phyloP scores from a whole-genome alignment of 2,888 invertebrate genomes.

The Xanthostigma xanthostigma region DNA sequence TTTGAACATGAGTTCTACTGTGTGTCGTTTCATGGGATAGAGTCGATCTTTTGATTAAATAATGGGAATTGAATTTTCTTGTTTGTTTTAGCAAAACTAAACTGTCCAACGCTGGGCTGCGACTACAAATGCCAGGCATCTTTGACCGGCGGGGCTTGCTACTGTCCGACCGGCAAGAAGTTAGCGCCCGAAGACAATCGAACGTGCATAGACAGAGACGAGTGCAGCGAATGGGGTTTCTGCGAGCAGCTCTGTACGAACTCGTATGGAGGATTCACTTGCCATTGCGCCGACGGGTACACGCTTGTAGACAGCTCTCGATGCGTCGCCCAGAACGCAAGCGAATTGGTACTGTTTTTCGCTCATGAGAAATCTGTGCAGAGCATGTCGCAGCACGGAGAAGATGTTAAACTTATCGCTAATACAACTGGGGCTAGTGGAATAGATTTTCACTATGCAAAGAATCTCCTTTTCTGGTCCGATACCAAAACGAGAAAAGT shows the following conservation, averaged over 20 bases:
- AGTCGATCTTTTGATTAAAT: background rate
- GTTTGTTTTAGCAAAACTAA: constrained; percentile 47
- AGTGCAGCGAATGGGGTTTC: constrained; percentile 82
- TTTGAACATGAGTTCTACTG: too few species aligned
- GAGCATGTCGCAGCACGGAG: constrained; percentile 52
- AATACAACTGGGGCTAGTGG: constrained; percentile 78
- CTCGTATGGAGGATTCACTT: constrained; percentile 67
- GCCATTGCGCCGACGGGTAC: constrained; percentile 72
- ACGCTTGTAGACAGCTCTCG: constrained; percentile 41
- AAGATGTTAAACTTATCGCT: constrained; percentile 45
- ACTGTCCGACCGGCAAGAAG: constrained; percentile 72
- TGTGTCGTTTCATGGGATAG: background rate
- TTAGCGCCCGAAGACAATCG: constrained; percentile 62
- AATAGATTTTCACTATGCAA: constrained; percentile 66
- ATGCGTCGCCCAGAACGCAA: constrained; percentile 46
- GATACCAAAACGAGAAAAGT: constrained; percentile 78
- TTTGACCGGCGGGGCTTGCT: constrained; percentile 77
- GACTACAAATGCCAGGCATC: constrained; percentile 86
- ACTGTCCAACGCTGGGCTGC: constrained; percentile 75
- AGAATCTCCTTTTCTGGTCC: constrained; percentile 75
- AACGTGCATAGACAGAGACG: constrained; percentile 83
- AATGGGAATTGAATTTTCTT: constrained; percentile 4
- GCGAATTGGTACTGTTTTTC: constrained; percentile 45
- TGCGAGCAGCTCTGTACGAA: constrained; percentile 93
- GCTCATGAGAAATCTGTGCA: constrained; percentile 58